Evolutionary conservation across 2,888 invertebrate genomes (phyloP), one percentile per base, ranked within the genome.

Genomic region (Paralinhomoeus sp.): DNA sequence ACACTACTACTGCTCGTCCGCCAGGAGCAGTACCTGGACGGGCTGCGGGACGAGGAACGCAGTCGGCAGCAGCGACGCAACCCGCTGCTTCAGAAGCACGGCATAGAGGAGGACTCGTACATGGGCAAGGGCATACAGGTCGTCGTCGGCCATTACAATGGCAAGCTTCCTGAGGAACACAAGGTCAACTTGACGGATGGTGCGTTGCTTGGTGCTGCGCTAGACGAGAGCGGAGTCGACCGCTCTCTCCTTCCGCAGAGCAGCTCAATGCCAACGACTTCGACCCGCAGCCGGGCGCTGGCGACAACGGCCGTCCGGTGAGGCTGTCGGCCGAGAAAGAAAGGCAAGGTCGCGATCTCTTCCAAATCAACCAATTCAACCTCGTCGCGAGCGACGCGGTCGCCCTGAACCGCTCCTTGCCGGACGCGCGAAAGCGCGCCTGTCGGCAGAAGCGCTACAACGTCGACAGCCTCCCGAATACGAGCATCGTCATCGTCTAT

Each of bases 331-430:
- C 76, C 22, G 79, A 81, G 44, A 76, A 82, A 62, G 81, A 87
- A 61, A 76, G 77, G 46, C 31, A 80, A 45, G 82, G 87, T 73
- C 77, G 85, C 67, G 85, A 89, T 58, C 80, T 83, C 64, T 97
- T 97, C 67, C 84, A 87, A 65, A 75, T 91, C 60, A 97, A 97
- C 70, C 93, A 97, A 71, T 97, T 97, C 70, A 97, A 97, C 69
- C 71, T 97, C 54, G 70, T 91, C 64, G 93, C 91, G 54, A 89
- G 87, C 65, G 91, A 97, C 66, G 80, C 83, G 75, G 57, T 61
- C 5, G 50, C 57, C 2, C 42, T 61, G 9, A 54, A 56, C 45
- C 50, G 61, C 42, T 46, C 53, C 3, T 41, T 61, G 22, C 58
- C 57, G 1, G 61, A 61, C 41, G 50, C 61, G 21, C 44, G 60